Conservation (phyloP, 2,797 vertebrate species). For the Epinephelus awoara region DNA sequence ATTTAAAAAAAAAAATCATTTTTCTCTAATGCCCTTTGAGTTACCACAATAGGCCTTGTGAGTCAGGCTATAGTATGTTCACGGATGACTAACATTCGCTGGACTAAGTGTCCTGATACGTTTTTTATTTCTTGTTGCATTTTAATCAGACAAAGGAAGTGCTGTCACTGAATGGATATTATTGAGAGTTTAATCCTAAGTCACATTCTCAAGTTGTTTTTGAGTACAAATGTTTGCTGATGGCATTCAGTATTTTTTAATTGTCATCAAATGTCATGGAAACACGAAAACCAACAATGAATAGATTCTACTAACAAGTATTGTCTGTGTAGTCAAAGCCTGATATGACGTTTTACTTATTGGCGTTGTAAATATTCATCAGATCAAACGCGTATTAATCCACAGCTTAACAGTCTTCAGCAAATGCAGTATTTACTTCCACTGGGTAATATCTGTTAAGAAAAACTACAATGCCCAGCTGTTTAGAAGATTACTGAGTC, state of each 20-base stretch:
- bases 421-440: neutral
- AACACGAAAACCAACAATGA: neutral
- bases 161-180: neutral
- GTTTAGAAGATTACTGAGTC: neutral
- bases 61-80: neutral
- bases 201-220: neutral
- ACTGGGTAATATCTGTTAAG: neutral
- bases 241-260: neutral
- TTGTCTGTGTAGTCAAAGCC: neutral
- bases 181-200: neutral
- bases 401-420: neutral
- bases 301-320: neutral
- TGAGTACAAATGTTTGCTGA: neutral
- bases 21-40: neutral
- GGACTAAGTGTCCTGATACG: neutral
- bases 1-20: slow-evolving; percentile 11
- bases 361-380: neutral
- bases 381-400: neutral
- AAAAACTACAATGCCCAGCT: neutral
- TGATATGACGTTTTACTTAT: neutral
- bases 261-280: neutral
- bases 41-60: neutral
- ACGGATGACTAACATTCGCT: neutral
- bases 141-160: slow-evolving; percentile 4
- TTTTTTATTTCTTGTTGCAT: neutral